Base-by-base conservation (phyloP, 2,113 vertebrate genomes). In the Poeciliopsis occidentalis region DNA sequence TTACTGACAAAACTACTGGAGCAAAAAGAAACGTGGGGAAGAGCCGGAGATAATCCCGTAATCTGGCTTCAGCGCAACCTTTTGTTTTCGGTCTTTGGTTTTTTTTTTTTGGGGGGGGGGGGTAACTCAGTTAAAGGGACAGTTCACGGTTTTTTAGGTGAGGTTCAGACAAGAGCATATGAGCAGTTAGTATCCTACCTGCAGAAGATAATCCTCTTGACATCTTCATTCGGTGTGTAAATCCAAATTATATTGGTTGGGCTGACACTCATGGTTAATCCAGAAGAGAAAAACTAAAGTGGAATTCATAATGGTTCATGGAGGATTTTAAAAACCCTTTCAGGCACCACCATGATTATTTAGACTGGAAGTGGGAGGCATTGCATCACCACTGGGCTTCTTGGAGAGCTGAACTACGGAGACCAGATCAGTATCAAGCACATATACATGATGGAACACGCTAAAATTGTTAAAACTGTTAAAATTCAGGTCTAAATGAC, bases 1-100 rank as follows among this genome's bases (percentile, higher is more conserved):
- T 83, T 80, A 64, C n/a, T 30, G 60, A 83, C 82, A 77, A 76
- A 60, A 80, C n/a, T 64, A 37, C 39, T 69, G 41, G 65, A 61
- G 29, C 37, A 22, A 19, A 73, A 39, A 67, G 2, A 7, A 22
- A 29, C 27, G 26, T 31, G 24, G 29, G 31, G 30, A 37, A 4
- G 29, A 61, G 31, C 12, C 12, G 24, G 73, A 54, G 66, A 60
- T 71, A 10, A 75, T 41, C 51, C 69, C 51, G 7, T 22, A 2
- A 22, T 24, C 51, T 54, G 19, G 54, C 37, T 61, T 68, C n/a
- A 67, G 30, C 62, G 29, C 17, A 60, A 61, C 34, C n/a, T 60
- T 31, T 63, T 47, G 3, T 15, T 47, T 5, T 37, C 13, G 4
- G 24, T 26, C 11, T n/a, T n/a, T n/a, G n/a, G n/a, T n/a, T n/a